Evolutionary conservation across 2,797 vertebrate genomes (phyloP), one percentile per base, ranked within the genome.

Genomic region (Glyptemys insculpta): DNA sequence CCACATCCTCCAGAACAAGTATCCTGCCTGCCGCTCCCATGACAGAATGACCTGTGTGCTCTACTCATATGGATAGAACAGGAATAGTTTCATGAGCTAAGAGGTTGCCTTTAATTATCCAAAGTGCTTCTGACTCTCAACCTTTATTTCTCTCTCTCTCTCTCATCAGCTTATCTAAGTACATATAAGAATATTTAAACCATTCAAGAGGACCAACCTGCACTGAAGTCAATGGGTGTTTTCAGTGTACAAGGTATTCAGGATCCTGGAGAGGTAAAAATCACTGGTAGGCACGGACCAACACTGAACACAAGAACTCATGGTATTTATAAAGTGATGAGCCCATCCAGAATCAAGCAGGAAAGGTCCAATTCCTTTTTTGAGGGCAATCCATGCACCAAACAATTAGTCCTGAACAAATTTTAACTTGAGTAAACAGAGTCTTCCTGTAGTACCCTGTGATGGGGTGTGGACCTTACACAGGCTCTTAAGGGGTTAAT

Each of bases 61-160:
- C 4, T 62, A 3, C 15, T 56, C 2, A 37, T 15, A 57, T 29
- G 41, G 14, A 18, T 44, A 9, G 25, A 49, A 72, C 5, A 88
- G 5, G 6, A 88, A 87, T 50, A 1, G 49, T 8, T 91, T 85
- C 2, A 29, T 59, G 5, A 2, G 29, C 3, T 76, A 82, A 80
- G 6, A 80, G 12, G 65, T 27, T 6, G 29, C 57, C 31, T 84
- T 2, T 34, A 59, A 82, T 83, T 19, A 15, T 2, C 27, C 1
- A 93, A 44, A 91, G 49, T 5, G 0, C 0, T 8, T 1, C 5
- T 6, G 2, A 0, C 2, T 14, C 3, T 92, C 1, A 16, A 16
- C 29, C 29, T 49, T 78, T 0, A 56, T 3, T 25, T 37, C 8
- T 11, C 8, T 11, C 59, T 37, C 8, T 11, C 52, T 87, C 14